phyloP scores from a whole-genome alignment of 2,113 vertebrate genomes.

The Elgaria multicarinata region DNA sequence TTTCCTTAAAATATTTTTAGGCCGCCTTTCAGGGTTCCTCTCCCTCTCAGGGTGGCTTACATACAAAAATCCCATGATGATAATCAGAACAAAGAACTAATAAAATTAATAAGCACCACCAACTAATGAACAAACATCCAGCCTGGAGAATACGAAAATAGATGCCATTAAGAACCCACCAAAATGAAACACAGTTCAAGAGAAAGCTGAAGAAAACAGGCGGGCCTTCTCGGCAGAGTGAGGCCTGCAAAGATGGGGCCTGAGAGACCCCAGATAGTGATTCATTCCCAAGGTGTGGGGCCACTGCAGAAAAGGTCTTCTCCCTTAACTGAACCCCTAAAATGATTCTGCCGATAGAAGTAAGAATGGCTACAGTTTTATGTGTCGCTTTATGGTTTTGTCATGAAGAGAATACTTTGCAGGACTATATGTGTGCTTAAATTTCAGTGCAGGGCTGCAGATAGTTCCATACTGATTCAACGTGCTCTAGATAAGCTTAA shows the following conservation, averaged over 20 bases:
- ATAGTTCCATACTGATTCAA: neutral
- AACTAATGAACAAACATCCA: no score
- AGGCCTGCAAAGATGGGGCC: neutral
- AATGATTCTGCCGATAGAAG: constrained; percentile 55
- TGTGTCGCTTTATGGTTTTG: constrained; percentile 45
- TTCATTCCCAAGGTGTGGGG: neutral
- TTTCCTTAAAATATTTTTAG: neutral
- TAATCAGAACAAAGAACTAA: no score
- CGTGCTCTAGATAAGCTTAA: neutral
- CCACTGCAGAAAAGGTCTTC: neutral
- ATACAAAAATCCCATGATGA: no score
- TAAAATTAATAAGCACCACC: no score
- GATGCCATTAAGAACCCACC: no score
- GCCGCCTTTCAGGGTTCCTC: no score
- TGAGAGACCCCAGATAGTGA: neutral
- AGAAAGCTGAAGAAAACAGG: neutral
- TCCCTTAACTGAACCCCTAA: constrained; percentile 55
- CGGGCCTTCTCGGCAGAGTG: neutral
- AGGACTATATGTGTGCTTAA: constrained; percentile 29
- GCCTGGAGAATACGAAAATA: no score
- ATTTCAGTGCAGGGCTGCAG: constrained; percentile 46
- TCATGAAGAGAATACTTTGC: constrained; percentile 51
- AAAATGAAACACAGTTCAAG: neutral
- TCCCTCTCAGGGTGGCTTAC: no score
- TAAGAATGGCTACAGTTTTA: constrained; percentile 31